phyloP scores from a whole-genome alignment of 2,888 invertebrate genomes.

The Adelphocoris suturalis region DNA sequence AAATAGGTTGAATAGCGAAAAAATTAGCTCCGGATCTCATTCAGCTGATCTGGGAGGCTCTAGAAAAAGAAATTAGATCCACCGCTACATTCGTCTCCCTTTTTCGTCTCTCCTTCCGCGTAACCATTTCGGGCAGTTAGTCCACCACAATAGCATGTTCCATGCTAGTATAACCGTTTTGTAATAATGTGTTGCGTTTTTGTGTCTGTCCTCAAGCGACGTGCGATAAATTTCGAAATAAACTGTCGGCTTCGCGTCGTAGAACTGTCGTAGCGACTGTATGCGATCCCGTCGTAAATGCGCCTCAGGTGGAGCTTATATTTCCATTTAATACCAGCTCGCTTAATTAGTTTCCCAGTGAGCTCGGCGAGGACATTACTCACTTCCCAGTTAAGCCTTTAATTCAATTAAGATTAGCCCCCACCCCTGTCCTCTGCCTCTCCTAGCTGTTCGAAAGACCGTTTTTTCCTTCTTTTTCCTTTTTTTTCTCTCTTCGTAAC shows the following conservation, averaged over 20 bases:
- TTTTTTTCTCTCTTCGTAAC: background rate
- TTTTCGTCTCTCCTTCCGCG: too few relatives aligned
- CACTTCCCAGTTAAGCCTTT: constrained; percentile 44
- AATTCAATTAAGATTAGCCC: constrained; percentile 57
- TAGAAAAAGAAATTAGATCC: too few relatives aligned
- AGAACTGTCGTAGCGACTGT: background rate
- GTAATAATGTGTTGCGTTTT: too few relatives aligned
- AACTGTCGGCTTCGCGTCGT: background rate
- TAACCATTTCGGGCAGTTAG: too few relatives aligned
- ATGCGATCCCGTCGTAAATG: constrained; percentile 46
- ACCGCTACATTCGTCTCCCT: too few relatives aligned
- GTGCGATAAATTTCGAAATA: background rate
- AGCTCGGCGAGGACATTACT: background rate
- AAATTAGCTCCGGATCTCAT: too few relatives aligned
- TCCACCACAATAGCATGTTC: too few relatives aligned
- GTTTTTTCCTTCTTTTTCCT: background rate
- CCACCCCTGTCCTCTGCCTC: background rate
- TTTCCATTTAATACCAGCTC: constrained; percentile 48
- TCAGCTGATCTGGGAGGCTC: too few relatives aligned
- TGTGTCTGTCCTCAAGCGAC: too few relatives aligned
- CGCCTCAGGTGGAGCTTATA: constrained; percentile 55
- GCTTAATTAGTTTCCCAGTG: constrained; percentile 50
- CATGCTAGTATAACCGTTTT: too few relatives aligned
- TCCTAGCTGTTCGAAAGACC: background rate
- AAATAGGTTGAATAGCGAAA: too few relatives aligned